Base-by-base conservation (phyloP, 2,113 vertebrate genomes). In the Albula glossodonta region DNA sequence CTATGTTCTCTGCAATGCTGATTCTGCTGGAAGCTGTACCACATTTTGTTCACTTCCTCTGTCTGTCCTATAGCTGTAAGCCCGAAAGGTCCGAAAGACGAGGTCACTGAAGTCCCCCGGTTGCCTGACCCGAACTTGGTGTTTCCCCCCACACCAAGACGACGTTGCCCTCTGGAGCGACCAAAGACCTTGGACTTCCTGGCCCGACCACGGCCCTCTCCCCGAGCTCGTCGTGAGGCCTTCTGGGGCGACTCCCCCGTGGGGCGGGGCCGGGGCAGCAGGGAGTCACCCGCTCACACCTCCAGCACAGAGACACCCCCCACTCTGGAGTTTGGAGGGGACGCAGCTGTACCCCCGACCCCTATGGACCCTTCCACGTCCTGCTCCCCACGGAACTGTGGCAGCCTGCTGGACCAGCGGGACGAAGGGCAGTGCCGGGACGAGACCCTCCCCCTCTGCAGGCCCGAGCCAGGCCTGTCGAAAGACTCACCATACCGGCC, bases 121-220 rank as follows among this genome's bases (percentile, higher is more conserved):
- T 94, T 99, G 84, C 98, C 98, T 5, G 96, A 99, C 90, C 98
- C 98, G 80, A 98, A 98, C 80, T 81, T 98, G 82, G 95, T 99
- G 87, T 99, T 98, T 63, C 98, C 98, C 83, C 98, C 97, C 5
- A 98, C 97, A 13, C 98, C 97, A 0, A 96, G 98, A 51, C 97
- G 97, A 51, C 96, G 98, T 91, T 96, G 97, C 88, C 96, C 97
- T 41, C 95, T 97, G 19, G 98, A 99, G 92, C 97, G 98, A 84
- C 98, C 98, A 86, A 99, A 99, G 93, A 99, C 98, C 1, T 81
- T 99, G 89, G 98, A 99, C 93, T 97, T 99, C 89, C 93, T 98
- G 81, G 96, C 97, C 19, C 95, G 98, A 77, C 98, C 98, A 7
- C 97, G 98, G 50, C 98, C 98, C 50, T 97, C 97, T 11, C 96